A percentile compares a stretch with the other conserved stretches of the same genome.
phyloP scores from a whole-genome alignment of 2,888 invertebrate species.

The Sclerodermus sp. region DNA sequence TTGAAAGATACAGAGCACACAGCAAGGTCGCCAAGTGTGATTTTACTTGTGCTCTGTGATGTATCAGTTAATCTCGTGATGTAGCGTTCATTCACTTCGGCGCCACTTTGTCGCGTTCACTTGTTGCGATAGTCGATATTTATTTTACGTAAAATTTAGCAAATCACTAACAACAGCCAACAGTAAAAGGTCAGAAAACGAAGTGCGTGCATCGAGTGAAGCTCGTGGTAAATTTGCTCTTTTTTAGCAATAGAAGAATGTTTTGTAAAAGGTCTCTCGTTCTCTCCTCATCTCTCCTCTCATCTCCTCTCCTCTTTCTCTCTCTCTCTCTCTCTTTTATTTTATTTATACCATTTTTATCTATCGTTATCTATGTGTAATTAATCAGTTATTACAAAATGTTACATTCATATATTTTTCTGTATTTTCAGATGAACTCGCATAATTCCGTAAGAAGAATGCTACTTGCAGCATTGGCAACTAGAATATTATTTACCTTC shows the following conservation, averaged over 20 bases:
- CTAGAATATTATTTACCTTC: conserved; percentile 39
- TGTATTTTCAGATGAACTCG: neutral
- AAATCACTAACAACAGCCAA: neutral
- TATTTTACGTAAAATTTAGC: neutral
- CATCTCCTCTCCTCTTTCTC: no score
- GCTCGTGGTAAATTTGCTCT: no score
- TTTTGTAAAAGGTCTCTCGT: no score
- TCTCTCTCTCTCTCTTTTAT: no score
- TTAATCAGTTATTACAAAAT: no score
- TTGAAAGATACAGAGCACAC: neutral
- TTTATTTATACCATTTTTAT: no score
- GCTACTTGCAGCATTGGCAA: conserved; percentile 14
- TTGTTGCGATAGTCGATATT: neutral
- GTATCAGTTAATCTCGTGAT: neutral
- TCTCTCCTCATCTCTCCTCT: no score
- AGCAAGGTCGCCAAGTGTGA: neutral
- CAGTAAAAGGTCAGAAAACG: no score
- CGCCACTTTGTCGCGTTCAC: neutral
- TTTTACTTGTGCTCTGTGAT: neutral
- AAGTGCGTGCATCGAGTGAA: no score
- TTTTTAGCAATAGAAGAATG: no score
- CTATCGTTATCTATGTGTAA: no score
- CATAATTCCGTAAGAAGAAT: neutral
- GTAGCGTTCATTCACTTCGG: neutral
- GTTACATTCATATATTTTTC: no score